Percentiles rank a stretch among this genome's conserved stretches.
Evolutionary conservation across 92 coral and sea anemone genomes (phyloP).

Genomic region (Phenganax subtilis): DNA sequence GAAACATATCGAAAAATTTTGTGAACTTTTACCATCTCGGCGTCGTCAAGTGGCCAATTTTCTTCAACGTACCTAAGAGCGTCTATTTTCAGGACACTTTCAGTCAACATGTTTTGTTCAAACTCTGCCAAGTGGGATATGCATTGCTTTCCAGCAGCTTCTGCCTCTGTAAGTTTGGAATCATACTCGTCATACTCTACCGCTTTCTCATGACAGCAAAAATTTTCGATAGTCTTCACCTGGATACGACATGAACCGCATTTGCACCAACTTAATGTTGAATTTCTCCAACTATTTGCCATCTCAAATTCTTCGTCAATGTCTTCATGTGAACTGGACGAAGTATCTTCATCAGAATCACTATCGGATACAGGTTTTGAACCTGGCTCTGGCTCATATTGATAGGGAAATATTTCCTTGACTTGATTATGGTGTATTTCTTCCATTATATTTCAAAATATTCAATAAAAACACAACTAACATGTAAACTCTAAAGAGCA

Average conservation of each 20-base stretch:
- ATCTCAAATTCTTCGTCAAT: neutral
- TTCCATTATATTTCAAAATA: too few relatives aligned
- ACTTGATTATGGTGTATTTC: too few relatives aligned
- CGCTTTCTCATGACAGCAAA: neutral
- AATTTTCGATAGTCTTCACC: neutral
- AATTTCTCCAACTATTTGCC: neutral
- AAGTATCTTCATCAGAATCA: neutral
- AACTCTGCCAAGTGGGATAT: conserved; percentile 23
- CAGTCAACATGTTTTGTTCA: conserved; percentile 29
- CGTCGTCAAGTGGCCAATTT: conserved; percentile 40
- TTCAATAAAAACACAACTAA: too few relatives aligned
- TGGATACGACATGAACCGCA: neutral
- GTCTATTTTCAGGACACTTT: conserved; percentile 34
- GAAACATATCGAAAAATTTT: conserved; percentile 33
- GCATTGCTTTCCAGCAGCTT: neutral
- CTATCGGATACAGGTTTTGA: too few relatives aligned
- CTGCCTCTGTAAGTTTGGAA: neutral
- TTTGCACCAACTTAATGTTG: neutral
- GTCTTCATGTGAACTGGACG: neutral
- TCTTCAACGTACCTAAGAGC: conserved; percentile 35
- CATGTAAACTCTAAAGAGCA: too few relatives aligned
- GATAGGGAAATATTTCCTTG: too few relatives aligned
- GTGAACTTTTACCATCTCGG: conserved; percentile 26
- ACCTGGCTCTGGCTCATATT: too few relatives aligned
- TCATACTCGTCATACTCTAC: neutral